phyloP scores from a whole-genome alignment of 2,888 invertebrate genomes.

The Acrobasis consociella region DNA sequence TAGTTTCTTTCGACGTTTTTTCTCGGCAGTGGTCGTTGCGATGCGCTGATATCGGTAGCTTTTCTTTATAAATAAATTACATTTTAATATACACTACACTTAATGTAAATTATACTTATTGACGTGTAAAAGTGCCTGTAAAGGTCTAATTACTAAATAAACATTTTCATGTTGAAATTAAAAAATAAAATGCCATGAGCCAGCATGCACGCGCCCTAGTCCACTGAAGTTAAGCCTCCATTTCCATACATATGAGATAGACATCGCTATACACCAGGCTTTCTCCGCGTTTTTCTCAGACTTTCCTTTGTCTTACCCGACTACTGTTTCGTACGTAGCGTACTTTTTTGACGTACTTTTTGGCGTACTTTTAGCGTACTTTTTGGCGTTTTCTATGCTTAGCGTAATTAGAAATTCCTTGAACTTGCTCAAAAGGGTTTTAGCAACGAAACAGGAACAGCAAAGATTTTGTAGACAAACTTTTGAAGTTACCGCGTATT shows the following conservation, averaged over 20 bases:
- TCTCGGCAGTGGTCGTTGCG: no score
- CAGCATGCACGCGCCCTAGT: not conserved
- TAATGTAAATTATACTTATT: no score
- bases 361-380: slow-evolving; percentile 16
- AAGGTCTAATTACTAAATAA: no score
- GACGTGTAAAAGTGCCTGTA: no score
- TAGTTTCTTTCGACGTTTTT: no score
- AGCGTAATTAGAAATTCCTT: slow-evolving; percentile 19
- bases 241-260: slow-evolving; percentile 78
- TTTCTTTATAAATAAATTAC: no score
- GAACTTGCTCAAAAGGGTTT: slow-evolving; percentile 7
- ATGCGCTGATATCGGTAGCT: no score
- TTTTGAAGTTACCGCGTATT: not conserved
- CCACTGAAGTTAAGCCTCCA: slow-evolving; percentile 48
- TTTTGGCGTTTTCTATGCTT: slow-evolving; percentile 14
- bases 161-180: no score
- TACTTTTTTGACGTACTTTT: slow-evolving; percentile 11
- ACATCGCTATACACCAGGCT: slow-evolving; percentile 42
- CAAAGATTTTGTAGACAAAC: not conserved
- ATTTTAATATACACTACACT: no score
- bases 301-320: slow-evolving; percentile 31
- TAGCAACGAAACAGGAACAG: not conserved
- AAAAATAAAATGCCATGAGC: no score
- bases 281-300: slow-evolving; percentile 33
- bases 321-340: slow-evolving; percentile 23